Conservation (phyloP, 1,140 invertebrate genomes). For the Tenebrio molitor region DNA sequence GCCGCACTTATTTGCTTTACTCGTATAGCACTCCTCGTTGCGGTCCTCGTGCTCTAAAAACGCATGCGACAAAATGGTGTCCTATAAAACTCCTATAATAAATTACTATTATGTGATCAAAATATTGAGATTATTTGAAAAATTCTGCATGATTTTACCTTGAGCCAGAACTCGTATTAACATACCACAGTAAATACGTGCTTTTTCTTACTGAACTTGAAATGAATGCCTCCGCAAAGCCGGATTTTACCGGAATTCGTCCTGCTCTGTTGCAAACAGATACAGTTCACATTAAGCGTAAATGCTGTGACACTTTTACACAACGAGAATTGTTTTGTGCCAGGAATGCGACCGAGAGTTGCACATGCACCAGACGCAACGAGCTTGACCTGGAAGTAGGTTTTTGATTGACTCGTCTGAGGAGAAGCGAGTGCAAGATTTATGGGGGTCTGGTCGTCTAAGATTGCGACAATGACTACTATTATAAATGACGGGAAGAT, state of each 20-base stretch:
- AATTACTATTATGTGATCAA: too few relatives aligned
- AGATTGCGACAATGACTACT: neutral
- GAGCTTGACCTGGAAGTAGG: neutral
- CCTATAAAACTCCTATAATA: too few relatives aligned
- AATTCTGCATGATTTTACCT: too few relatives aligned
- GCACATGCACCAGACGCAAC: too few relatives aligned
- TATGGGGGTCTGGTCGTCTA: neutral
- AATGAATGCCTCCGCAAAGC: neutral
- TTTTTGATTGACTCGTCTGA: neutral
- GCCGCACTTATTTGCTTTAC: too few relatives aligned
- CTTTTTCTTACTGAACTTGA: neutral
- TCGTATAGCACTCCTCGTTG: too few relatives aligned
- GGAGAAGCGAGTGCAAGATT: neutral
- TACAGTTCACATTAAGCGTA: neutral
- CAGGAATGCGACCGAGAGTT: neutral
- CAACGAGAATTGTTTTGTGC: neutral
- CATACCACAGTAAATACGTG: conserved; percentile 6
- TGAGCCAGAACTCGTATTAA: too few relatives aligned
- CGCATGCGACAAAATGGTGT: too few relatives aligned
- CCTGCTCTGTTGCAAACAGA: too few relatives aligned
- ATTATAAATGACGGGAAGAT: neutral
- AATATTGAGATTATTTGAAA: too few relatives aligned
- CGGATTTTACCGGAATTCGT: neutral
- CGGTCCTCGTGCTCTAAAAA: too few relatives aligned
- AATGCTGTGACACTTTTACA: neutral